Percentiles rank a stretch among this genome's conserved stretches.
Evolutionary conservation across 2,888 invertebrate genomes (phyloP).

Genomic region (Selenia dentaria): DNA sequence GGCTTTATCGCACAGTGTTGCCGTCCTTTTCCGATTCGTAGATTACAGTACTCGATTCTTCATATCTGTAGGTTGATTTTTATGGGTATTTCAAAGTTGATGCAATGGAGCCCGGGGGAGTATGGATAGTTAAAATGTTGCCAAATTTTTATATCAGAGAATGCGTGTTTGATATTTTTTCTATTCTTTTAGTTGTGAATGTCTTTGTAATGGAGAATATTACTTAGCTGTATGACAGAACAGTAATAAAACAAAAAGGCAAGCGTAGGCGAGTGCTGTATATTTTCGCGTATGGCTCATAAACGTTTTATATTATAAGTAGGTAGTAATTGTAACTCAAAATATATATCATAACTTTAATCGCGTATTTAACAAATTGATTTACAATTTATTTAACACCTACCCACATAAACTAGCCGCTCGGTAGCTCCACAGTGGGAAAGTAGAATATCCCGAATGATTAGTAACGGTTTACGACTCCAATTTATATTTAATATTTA

Average conservation of each 20-base stretch:
- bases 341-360: constrained; percentile 1
- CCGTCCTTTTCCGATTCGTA: constrained; percentile 56
- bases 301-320: constrained; percentile 1
- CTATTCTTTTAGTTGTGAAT: constrained; percentile 32
- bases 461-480: constrained; percentile 45
- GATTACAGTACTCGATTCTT: constrained; percentile 70
- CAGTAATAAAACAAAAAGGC: too few relatives aligned
- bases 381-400: constrained; percentile 23
- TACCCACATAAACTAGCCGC: constrained; percentile 12
- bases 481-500: constrained; percentile 45
- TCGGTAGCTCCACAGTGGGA: constrained; percentile 24
- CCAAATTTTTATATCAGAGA: constrained; percentile 44
- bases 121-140: constrained; percentile 54
- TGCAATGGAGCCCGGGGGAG: constrained; percentile 43
- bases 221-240: constrained; percentile 1
- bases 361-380: constrained; percentile 16
- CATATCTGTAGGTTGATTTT: constrained; percentile 70
- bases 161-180: constrained; percentile 38
- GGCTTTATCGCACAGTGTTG: constrained; percentile 39
- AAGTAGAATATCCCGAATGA: constrained; percentile 26
- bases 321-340: too few relatives aligned
- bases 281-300: constrained; percentile 3
- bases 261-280: too few relatives aligned
- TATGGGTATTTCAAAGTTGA: constrained; percentile 65
- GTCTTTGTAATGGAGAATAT: constrained; percentile 25